Base-by-base conservation (phyloP, 2,797 vertebrate species). In the Xyrichtys novacula region DNA sequence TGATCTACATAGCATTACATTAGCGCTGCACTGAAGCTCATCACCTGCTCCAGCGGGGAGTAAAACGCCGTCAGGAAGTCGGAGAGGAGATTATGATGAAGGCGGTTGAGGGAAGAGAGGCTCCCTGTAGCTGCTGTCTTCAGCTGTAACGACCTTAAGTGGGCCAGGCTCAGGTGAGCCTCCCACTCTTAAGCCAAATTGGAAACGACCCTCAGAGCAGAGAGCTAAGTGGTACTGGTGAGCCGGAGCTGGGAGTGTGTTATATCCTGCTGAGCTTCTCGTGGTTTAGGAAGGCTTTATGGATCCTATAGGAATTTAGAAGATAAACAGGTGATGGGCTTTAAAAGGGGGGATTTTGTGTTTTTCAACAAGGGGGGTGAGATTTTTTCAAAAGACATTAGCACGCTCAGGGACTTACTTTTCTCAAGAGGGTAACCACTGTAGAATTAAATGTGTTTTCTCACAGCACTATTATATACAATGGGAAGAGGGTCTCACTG, bases 151-250 rank as follows among this genome's bases (percentile, higher is more conserved):
- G 61, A 74, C 71, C 65, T 44, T 65, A 71, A 84, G 74, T 78
- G 66, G 71, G 72, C 66, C 74, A 74, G 71, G 52, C 73, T 81
- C 56, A 83, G 84, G 85, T 88, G 78, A 84, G 74, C 71, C 53
- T 71, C 43, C 53, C 57, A 70, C 69, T 76, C 86, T 76, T 84
- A 81, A 80, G 80, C 56, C 75, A 87, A 85, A 88, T 81, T 85
- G 83, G 75, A 88, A 76, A 71, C 76, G 65, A 68, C 76, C 71
- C 74, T 76, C 6, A 7, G 38, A 78, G 74, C 64, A 63, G 64
- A 55, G 67, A 60, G 70, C 63, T 56, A 74, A 85, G 78, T 81
- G 76, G 68, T 50, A 63, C 40, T 36, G 54, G 36, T 57, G 61
- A 76, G 53, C 53, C 58, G 20, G 49, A 28, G 75, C 66, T 29